A percentile compares a stretch with the other conserved stretches of the same genome.
These are phyloP conservation scores for Meiosimyza platycephala DNA, from an alignment of 2,888 invertebrate genomes.

Conservation along the genomic window DNA sequence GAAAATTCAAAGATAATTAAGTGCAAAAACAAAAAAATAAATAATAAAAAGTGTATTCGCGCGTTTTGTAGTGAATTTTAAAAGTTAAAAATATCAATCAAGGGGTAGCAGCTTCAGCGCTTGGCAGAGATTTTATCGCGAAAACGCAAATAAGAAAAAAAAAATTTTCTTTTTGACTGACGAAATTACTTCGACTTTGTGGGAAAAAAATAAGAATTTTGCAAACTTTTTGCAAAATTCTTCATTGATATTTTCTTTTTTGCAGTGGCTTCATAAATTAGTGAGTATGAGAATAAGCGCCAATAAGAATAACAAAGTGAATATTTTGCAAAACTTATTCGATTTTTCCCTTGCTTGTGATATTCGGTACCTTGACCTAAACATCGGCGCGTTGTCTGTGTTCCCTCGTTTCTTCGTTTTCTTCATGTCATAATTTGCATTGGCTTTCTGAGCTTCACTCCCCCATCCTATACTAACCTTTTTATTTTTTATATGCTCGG, in stretches of 20 bases:
- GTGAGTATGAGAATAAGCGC: constrained; percentile 15
- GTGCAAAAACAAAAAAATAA: too few relatives aligned
- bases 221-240: constrained; percentile 16
- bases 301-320: background rate
- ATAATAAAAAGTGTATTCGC: too few relatives aligned
- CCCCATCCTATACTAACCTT: background rate
- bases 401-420: too few relatives aligned
- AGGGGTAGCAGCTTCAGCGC: background rate
- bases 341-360: background rate
- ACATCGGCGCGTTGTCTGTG: background rate
- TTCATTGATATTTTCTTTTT: constrained; percentile 14
- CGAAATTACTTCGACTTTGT: constrained; percentile 5
- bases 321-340: background rate
- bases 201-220: constrained; percentile 16
- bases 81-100: too few relatives aligned
- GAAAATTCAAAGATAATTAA: too few relatives aligned
- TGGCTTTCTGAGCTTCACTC: background rate
- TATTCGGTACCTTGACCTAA: constrained; percentile 16
- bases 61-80: too few relatives aligned
- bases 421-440: background rate
- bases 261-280: constrained; percentile 22
- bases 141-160: constrained; percentile 28
- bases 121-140: background rate
- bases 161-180: background rate
- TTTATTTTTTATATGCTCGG: too few relatives aligned